phyloP scores from a whole-genome alignment of 2,113 vertebrate species.

The Ailurus styani region DNA sequence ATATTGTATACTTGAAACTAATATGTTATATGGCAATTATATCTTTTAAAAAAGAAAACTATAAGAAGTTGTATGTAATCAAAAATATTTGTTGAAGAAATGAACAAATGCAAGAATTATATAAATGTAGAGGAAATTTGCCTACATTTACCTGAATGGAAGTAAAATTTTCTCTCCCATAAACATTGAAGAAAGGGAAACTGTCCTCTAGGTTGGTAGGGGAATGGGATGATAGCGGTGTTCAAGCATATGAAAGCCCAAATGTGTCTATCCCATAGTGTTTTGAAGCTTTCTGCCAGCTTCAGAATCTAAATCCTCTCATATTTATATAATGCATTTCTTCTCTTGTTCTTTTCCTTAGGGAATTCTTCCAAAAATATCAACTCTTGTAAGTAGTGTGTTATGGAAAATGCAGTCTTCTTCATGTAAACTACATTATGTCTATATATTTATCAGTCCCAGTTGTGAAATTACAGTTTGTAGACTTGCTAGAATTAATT shows the following conservation, averaged over 20 bases:
- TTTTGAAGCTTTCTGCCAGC: not conserved
- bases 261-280: not conserved
- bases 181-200: not conserved
- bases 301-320: slow-evolving; percentile 22
- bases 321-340: slow-evolving; percentile 6
- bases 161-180: not conserved
- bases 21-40: not conserved
- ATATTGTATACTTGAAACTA: not conserved
- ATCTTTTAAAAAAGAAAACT: not conserved
- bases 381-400: slow-evolving; percentile 4
- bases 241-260: not conserved
- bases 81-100: not conserved
- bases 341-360: slow-evolving; percentile 17
- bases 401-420: not conserved
- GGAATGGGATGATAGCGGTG: not conserved
- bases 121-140: not conserved
- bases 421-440: slow-evolving; percentile 1
- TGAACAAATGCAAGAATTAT: not conserved
- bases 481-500: slow-evolving; percentile 13
- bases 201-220: not conserved
- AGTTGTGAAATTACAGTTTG: slow-evolving; percentile 1
- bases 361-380: slow-evolving; percentile 26
- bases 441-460: not conserved
- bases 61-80: not conserved
- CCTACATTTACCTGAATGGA: not conserved